Evolutionary conservation across 2,797 vertebrate genomes (phyloP), one percentile per base, ranked within the genome.

Genomic region (Craterocephalus amniculus): DNA sequence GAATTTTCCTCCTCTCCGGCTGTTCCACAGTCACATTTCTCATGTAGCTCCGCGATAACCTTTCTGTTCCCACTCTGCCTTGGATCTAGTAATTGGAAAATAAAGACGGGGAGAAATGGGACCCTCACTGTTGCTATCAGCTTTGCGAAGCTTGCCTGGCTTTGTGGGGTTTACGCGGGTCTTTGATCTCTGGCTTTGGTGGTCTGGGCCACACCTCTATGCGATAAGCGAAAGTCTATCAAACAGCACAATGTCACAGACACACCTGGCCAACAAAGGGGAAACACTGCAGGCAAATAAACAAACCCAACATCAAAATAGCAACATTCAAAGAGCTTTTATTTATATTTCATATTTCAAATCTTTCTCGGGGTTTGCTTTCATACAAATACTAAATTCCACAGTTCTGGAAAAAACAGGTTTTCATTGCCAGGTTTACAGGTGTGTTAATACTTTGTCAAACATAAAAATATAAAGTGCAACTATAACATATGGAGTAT

Each of bases 171-270:
- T 87, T 83, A 72, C 80, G 72, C 57, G 22, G 73, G 58, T 62
- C 75, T 94, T 92, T 93, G 87, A 93, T 88, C 85, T 78, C 54
- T 14, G 68, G 68, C 74, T 80, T 55, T 36, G 80, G 70, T 81
- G 86, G 85, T 80, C 83, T 78, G 77, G 76, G 68, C 79, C 71
- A 54, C 66, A 79, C 72, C 79, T 82, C 55, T 6, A 35, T 68
- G 49, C 20, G 83, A 94, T 93, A 92, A 93, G 86, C 84, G 80
- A 81, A 89, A 92, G 83, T 83, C 87, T 83, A 90, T 92, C 89
- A 93, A 91, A 91, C 80, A 52, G 59, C 72, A 71, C 70, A 72
- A 78, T 80, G 54, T 49, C 58, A 79, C 81, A 83, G 86, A 84
- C 69, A 76, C 63, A 78, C 68, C 74, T 64, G 32, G 18, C 27